Base-by-base conservation (phyloP, 2,888 invertebrate genomes). In the Hesperia comma region DNA sequence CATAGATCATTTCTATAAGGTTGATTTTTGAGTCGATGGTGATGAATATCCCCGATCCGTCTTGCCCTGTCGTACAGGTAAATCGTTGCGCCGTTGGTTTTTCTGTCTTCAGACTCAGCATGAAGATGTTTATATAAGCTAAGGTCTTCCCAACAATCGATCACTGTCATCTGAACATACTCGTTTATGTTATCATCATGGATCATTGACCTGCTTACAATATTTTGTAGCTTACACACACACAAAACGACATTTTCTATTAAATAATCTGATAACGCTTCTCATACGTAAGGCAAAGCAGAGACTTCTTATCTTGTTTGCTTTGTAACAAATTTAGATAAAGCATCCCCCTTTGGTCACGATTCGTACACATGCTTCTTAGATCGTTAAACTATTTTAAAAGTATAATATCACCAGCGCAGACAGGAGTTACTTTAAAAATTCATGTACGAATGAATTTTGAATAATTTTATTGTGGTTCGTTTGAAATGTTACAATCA, bases 91-190 rank as follows among this genome's bases (percentile, higher is more conserved):
- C 75, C 72, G 69, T 75, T 82, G 84, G 85, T 84, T 87, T 83
- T 83, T 80, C 83, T 81, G 83, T 80, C 81, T 80, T 74, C 77
- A 79, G 71, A 70, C 72, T 68, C 71, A 57, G 49, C 21, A 71
- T 79, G 80, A 82, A 80, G 77, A 80, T 89, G 88, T 91, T 91
- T 90, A 86, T 81, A 79, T 78, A 84, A 85, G 83, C 82, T 85
- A 80, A 87, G 83, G 82, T 86, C 85, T 86, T 85, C 83, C 79
- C 78, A 78, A 80, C 86, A 84, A 91, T 92, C 90, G 86, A 91
- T 92, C 92, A 92, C 83, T 88, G 92, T 90, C 91, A 80, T 77
- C 74, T 77, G 76, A 80, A 78, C 78, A 79, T 84, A 82, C 81
- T 77, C 79, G 78, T 76, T 75, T 72, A 75, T 83, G 85, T 88